Percentiles rank a stretch among this genome's conserved stretches.
Conservation (phyloP, 1,140 invertebrate species). For the Tetramorium parvispinum region DNA sequence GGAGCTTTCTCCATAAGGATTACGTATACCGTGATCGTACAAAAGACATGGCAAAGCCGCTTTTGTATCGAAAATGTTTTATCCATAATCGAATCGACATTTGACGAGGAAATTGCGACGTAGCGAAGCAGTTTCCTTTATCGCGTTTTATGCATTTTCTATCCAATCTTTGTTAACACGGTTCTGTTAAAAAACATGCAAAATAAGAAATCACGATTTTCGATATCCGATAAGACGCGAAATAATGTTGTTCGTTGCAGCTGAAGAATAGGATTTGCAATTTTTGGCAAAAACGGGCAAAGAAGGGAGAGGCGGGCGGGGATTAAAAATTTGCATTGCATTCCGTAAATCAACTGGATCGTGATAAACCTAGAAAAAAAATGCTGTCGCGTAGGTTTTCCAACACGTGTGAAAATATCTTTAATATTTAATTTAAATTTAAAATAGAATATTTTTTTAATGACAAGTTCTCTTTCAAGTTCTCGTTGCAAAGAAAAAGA, state of each 20-base stretch:
- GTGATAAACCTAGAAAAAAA: too few species aligned
- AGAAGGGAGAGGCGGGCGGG: not conserved
- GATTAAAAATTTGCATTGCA: not conserved
- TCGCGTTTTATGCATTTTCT: not conserved
- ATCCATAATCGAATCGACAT: constrained; percentile 49
- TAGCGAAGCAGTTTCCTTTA: not conserved
- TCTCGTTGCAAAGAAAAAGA: not conserved
- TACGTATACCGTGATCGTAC: not conserved
- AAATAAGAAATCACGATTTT: not conserved
- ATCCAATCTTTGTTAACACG: constrained; percentile 28
- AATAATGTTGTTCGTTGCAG: not conserved
- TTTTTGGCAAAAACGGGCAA: not conserved
- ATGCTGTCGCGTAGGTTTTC: too few species aligned
- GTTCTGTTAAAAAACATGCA: not conserved
- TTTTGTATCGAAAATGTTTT: constrained; percentile 32
- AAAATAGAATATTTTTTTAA: not conserved
- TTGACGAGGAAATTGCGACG: constrained; percentile 3
- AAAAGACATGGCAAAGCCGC: constrained; percentile 12
- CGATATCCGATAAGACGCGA: not conserved
- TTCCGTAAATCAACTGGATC: not conserved
- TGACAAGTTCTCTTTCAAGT: not conserved
- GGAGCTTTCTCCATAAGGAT: constrained; percentile 9
- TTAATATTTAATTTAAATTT: not conserved
- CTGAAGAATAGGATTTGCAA: not conserved
- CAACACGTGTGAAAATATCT: not conserved